Evolutionary conservation across 2,797 vertebrate genomes (phyloP), one percentile per base, ranked within the genome.

Genomic region (Limnodromus scolopaceus): DNA sequence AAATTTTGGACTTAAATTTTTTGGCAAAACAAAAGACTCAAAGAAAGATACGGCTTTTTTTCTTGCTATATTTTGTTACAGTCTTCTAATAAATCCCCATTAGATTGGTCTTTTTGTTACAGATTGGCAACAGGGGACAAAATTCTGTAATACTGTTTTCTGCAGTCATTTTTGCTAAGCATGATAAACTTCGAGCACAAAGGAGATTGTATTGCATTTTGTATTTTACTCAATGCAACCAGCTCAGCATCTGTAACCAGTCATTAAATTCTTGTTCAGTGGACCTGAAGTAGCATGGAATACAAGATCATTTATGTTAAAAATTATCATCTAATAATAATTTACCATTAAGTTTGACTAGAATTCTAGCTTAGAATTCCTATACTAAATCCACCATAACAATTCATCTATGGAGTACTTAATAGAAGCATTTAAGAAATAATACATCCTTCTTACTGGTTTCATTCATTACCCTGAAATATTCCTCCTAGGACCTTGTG

Each of bases 161-260:
- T 83, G 36, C 68, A 48, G 38, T 43, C 8, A 20, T 60, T 81
- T 64, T 79, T 81, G 48, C 71, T 74, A 61, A 65, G 63, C 27
- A 9, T 22, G 77, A 1, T 45, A 78, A 49, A n/a, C 16, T 18
- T 46, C 6, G 79, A 66, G 69, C 48, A 49, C 69, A 66, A 77
- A 27, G 0, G 1, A 68, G 34, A 7, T 2, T 34, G 8, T 45
- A 17, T 4, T 75, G 32, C 24, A 1, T 51, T 61, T 85, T 51
- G 3, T 24, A 0, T 85, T 87, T 36, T 84, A 45, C 11, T 49
- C 39, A 4, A 1, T 39, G 57, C 4, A 2, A 38, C 58, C 22
- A 28, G 25, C 55, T 54, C 57, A 57, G 27, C 64, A 48, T 48
- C 45, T 75, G 34, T 84, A 80, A 36, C 39, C 28, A 49, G 24